Base-by-base conservation (phyloP, 2,888 invertebrate species). In the Fragum whitleyi region DNA sequence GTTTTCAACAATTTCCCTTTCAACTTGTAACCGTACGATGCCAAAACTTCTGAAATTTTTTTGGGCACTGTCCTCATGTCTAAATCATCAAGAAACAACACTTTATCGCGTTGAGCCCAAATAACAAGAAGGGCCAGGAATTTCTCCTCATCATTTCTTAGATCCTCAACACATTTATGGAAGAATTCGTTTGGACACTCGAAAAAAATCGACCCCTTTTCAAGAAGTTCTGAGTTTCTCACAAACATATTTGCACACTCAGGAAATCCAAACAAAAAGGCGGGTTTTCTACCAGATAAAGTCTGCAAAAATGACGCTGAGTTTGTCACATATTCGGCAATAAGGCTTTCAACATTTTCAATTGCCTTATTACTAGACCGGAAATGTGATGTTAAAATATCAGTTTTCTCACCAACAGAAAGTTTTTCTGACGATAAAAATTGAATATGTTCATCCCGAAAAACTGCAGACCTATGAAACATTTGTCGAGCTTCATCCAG, bases 191-290 rank as follows among this genome's bases (percentile, higher is more conserved):
- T 65, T 14, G 82, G 82, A 29, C 67, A 23, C n/a, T 11, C 0
- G 47, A 82, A 82, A 42, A 79, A 82, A 0, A 19, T 23, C 0
- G 59, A 0, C 0, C 82, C 76, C 42, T 51, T 65, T 11, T 73
- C 7, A 65, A 70, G 74, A 1, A 82, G 32, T 11, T 74, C 59
- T 14, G 79, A 65, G 36, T 76, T 76, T n/a, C 61, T 26, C 21
- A 67, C 73, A 74, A 79, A 82, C 65, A 82, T 55, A 19, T 53
- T 70, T 14, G 79, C 82, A 51, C 75, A 76, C 62, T 79, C 73
- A 19, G 82, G 82, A 73, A 76, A 82, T 11, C 82, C 82, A 57
- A 79, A 79, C 16, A 70, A 36, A 28, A 74, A 74, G 9, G 39
- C 29, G 53, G 29, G 29, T 28, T 53, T 61, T 26, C 32, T 39